Percentiles rank a stretch among this genome's conserved stretches.
Evolutionary conservation across 37 sponge, comb jelly and placozoan genomes (phyloP).

Genomic region (Halisarca cf. caerulea): DNA sequence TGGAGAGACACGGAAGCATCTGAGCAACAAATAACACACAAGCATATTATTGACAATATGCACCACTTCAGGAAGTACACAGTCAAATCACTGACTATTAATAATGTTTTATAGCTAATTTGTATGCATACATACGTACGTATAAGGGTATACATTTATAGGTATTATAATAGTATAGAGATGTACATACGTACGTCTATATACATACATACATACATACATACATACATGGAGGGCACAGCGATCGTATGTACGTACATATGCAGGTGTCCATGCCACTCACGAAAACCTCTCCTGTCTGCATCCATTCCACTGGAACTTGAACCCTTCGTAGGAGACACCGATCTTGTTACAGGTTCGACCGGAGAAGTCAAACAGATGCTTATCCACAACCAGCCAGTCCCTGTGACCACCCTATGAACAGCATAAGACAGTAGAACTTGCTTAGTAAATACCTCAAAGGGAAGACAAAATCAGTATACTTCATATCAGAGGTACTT

Average conservation of each 20-base stretch:
- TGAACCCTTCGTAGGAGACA: constrained; percentile 32
- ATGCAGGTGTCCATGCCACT: constrained; percentile 13
- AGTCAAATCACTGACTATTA: too few relatives aligned
- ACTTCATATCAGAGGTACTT: too few relatives aligned
- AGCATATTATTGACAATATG: not conserved
- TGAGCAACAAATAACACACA: not conserved
- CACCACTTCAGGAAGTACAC: too few relatives aligned
- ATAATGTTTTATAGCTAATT: too few relatives aligned
- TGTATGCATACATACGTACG: too few relatives aligned
- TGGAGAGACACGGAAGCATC: constrained; percentile 53
- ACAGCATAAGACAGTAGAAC: too few relatives aligned
- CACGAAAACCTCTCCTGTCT: constrained; percentile 53
- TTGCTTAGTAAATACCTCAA: too few relatives aligned
- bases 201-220: not conserved
- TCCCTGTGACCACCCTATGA: constrained; percentile 60
- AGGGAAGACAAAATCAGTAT: too few relatives aligned
- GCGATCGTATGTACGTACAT: too few relatives aligned
- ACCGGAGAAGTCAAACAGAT: constrained; percentile 59
- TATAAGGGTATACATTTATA: too few relatives aligned
- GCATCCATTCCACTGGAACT: constrained; percentile 54
- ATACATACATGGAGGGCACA: not conserved
- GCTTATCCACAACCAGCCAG: constrained; percentile 74
- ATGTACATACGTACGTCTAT: not conserved
- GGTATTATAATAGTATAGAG: too few relatives aligned
- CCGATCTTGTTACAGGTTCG: constrained; percentile 71